Evolutionary conservation across 2,888 invertebrate species (phyloP), one percentile per base, ranked within the genome.

Genomic region (Melangyna quadrimaculata): DNA sequence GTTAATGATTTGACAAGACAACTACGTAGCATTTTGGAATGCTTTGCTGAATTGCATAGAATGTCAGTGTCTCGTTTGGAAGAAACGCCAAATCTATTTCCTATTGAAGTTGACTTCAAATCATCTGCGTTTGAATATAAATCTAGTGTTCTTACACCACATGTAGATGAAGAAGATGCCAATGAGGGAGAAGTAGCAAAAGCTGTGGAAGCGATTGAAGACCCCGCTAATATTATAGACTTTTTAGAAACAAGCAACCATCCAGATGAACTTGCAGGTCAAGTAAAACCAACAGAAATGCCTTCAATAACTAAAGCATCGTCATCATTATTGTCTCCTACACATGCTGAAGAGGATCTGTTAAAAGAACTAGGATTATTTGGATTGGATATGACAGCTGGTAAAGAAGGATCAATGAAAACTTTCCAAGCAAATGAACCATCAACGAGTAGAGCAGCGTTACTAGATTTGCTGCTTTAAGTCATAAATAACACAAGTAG

Each of bases 101-200:
- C 99, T 0, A 98, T 99, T 0, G 99, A 99, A 93, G 97, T 99
- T 17, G 99, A 99, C 92, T 93, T 99, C 8, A 96, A 97, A 1
- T 96, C 97, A 88, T 97, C 96, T 73, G 98, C 98, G 24, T 98
- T 99, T 91, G 97, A 97, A 88, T 98, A 97, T 89, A 96, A 97
- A 91, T 90, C 91, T 0, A 89, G 89, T 67, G 89, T 91, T 4
- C 83, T 91, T 3, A 90, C 90, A 53, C 91, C 91, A 1, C 91
- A 91, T 40, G 89, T 90, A 45, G 72, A 91, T 19, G 91, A 91
- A 69, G 91, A 91, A 5, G 91, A 91, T 0, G 1, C n/a, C 10
- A 63, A 14, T 59, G 90, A 91, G 57, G 89, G 89, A 3, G 88
- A 87, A 14, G 88, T 88, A 40, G 75, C 75, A 27, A 72, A 89